phyloP scores from a whole-genome alignment of 2,797 vertebrate genomes.

The Oryzias dopingdopingensis region DNA sequence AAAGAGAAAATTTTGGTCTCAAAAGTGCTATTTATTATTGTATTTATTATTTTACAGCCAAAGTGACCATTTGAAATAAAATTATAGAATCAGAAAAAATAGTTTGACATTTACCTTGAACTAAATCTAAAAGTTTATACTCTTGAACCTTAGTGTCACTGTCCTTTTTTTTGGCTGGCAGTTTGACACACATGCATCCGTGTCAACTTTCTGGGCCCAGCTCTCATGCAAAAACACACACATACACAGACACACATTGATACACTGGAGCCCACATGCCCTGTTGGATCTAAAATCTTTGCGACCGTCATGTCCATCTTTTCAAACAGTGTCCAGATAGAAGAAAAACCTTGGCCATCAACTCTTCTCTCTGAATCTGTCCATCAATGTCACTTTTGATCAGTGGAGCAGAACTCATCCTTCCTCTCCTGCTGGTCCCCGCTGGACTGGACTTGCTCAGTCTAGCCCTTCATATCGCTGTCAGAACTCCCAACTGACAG shows the following conservation, averaged over 20 bases:
- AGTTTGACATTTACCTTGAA: too few relatives aligned
- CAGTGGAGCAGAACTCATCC: conserved; percentile 79
- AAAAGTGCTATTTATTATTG: too few relatives aligned
- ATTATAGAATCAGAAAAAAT: too few relatives aligned
- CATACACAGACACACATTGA: conserved; percentile 15
- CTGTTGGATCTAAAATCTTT: conserved; percentile 66
- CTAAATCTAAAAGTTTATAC: conserved; percentile 29
- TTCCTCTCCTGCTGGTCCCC: conserved; percentile 69
- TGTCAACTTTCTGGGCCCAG: conserved; percentile 38
- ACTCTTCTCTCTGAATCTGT: conserved; percentile 77
- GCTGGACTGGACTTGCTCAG: conserved; percentile 66
- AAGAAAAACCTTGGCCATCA: conserved; percentile 74
- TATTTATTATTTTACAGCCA: too few relatives aligned
- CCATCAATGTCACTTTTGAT: conserved; percentile 80
- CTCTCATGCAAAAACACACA: conserved; percentile 27
- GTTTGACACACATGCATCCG: conserved; percentile 55
- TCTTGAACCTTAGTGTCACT: conserved; percentile 53
- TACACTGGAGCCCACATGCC: conserved; percentile 44
- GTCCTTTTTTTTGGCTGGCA: conserved; percentile 61
- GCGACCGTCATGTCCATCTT: conserved; percentile 75
- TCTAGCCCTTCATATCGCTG: conserved; percentile 73
- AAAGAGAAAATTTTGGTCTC: too few relatives aligned
- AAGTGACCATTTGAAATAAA: too few relatives aligned
- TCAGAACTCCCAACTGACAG: conserved; percentile 71
- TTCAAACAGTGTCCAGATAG: conserved; percentile 75